Base-by-base conservation (phyloP, 2,888 invertebrate genomes). In the Andricus curvator region DNA sequence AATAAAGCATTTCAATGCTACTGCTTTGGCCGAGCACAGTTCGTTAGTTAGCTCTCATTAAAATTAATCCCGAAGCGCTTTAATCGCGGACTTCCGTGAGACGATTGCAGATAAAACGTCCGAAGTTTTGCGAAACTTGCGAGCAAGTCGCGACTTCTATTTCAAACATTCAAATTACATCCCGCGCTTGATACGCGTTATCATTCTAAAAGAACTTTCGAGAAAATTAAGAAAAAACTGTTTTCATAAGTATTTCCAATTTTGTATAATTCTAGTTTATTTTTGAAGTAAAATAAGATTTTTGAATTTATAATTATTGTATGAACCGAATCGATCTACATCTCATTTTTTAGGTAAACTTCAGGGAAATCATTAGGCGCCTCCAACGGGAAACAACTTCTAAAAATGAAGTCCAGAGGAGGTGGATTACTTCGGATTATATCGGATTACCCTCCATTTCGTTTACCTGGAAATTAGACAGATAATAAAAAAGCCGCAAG, bases 1-100 rank as follows among this genome's bases (percentile, higher is more conserved):
- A 86, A 88, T 89, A 88, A 89, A 89, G 87, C 88, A 81, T 83
- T 80, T 80, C 78, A 84, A 78, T 81, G 82, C 77, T 67, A 64
- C 78, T 81, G 68, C 68, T 78, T 62, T 65, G 79, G 77, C 68
- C 77, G 70, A 78, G 68, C 76, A 29, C 64, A 83, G 78, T 84
- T 74, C 56, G 74, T 74, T 85, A 83, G 82, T 84, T 86, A 83
- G 67, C 83, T 81, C 76, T 79, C 79, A 81, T 82, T 79, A 82
- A 83, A 85, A 85, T 86, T 85, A 83, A 85, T 85, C 82, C 80
- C 76, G 60, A 76, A 80, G 82, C 79, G 76, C 78, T 77, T 76
- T 51, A 80, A 77, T 60, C 76, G 78, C 77, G 68, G 65, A 65
- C 78, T 80, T 80, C 77, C 64, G 65, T 44, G 65, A 37, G 65